Base-by-base conservation (phyloP, 2,113 vertebrate genomes). In the Macquaria australasica region DNA sequence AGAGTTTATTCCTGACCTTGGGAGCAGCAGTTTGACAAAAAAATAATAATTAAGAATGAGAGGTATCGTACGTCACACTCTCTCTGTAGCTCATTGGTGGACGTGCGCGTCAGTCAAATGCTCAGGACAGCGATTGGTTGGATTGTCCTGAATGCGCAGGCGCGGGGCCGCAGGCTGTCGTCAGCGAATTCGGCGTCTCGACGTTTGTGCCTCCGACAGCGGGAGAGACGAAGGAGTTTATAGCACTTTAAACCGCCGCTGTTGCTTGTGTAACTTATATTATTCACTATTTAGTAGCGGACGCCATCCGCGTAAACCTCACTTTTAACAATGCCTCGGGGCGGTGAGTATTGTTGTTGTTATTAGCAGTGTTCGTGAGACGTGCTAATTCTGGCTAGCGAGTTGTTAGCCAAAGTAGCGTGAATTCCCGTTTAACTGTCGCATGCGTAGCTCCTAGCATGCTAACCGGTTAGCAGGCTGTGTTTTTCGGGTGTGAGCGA, bases 311-410 rank as follows among this genome's bases (percentile, higher is more conserved):
- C 63, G 16, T 9, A 23, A 25, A 67, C 8, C 11, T 70, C 5
- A 23, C 11, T 50, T 63, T 41, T 69, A 66, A 93, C 48, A 53
- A 96, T 96, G 96, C 96, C 96, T 31, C 93, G 96, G 75, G 95
- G 96, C 66, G 96, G 96, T 96, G 81, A 95, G 96, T 93, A 21
- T 64, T 68, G 20, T 3, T 1, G 25, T 3, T 18, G n/a, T n/a
- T n/a, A n/a, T n/a, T n/a, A n/a, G n/a, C 10, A n/a, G 3, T 12
- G 3, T 20, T 45, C 8, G 31, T 8, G 20, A 37, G 15, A 7
- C 12, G 69, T 43, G 50, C 12, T 73, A 78, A 55, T 15, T 72
- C 5, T 15, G 48, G 89, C 84, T 87, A 84, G 83, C 81, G 18
- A 37, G 3, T 58, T 53, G 87, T 77, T 89, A 88, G 84, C 90